Evolutionary conservation across 1,140 invertebrate genomes (phyloP), one percentile per base, ranked within the genome.

Genomic region (Platyscapa corneri): DNA sequence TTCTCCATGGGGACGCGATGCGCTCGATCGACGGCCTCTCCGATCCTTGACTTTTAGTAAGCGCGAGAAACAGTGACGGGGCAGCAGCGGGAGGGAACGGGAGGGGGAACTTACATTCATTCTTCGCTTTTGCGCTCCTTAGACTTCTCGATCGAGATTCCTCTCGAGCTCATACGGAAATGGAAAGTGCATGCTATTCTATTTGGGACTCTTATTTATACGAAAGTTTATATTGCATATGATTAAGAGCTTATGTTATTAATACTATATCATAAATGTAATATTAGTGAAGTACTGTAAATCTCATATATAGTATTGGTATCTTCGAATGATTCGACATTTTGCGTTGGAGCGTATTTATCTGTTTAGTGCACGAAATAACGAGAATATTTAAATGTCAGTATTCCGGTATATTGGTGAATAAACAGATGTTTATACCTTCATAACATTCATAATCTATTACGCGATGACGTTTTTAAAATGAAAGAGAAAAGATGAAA

Each of bases 1-100:
- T 37, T 14, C 32, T 74, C 78, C 32, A 6, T 1, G 70, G 70
- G 3, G 70, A 74, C 56, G 56, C 34, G 82, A 83, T 75, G 82
- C 46, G 32, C 67, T 23, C 42, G 76, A 84, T 78, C 56, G 39
- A 42, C 76, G 30, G 64, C 46, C 64, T 67, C 77, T 39, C 27
- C 78, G 78, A 81, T 82, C 84, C 84, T 85, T 85, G 84, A 85
- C 84, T 85, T 85, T 85, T 81, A 82, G 70, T 78, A 6, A 60
- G 70, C 2, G 30, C 30, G 32, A 30, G 56, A 83, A 32, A 80
- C 0, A 37, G 49, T 46, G 49, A n/a, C n/a, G n/a, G n/a, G n/a
- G n/a, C n/a, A n/a, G n/a, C n/a, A n/a, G n/a, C n/a, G n/a, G n/a
- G n/a, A n/a, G n/a, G 6, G 18, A 53, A 2, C 16, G 56, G 64